Conservation (phyloP, 1,140 invertebrate species). For the Hylaeus volcanicus region DNA sequence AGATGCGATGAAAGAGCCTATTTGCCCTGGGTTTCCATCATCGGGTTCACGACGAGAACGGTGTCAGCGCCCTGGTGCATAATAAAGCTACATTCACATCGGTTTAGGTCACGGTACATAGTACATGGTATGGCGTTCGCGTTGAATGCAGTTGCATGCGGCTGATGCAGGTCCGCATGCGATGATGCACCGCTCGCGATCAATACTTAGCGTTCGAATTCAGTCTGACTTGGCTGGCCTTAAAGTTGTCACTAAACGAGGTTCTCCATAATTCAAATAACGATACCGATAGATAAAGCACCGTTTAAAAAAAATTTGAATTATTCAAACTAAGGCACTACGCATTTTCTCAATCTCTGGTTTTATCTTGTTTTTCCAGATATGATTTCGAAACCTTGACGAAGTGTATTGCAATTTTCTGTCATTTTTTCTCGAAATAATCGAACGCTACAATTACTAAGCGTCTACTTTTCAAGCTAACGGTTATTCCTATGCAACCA, state of each 20-base stretch:
- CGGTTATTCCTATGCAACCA: background rate
- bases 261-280: background rate
- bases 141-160: slow-evolving; percentile 32
- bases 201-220: slow-evolving; percentile 19
- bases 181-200: slow-evolving; percentile 26
- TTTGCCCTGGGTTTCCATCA: too few species aligned
- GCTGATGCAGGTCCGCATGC: slow-evolving; percentile 6
- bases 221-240: background rate
- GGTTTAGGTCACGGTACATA: background rate
- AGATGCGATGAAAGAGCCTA: too few species aligned
- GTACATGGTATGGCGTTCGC: slow-evolving; percentile 3
- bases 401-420: too few species aligned
- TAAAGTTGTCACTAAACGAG: background rate
- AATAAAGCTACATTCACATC: slow-evolving; percentile 23
- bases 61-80: background rate
- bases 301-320: too few species aligned
- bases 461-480: background rate
- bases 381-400: too few species aligned
- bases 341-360: too few species aligned
- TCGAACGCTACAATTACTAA: too few species aligned
- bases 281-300: too few species aligned
- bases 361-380: too few species aligned
- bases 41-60: background rate
- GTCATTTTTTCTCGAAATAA: too few species aligned
- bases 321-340: too few species aligned